Evolutionary conservation across 2,888 invertebrate genomes (phyloP).

Genomic region (Tenthredo amoena): DNA sequence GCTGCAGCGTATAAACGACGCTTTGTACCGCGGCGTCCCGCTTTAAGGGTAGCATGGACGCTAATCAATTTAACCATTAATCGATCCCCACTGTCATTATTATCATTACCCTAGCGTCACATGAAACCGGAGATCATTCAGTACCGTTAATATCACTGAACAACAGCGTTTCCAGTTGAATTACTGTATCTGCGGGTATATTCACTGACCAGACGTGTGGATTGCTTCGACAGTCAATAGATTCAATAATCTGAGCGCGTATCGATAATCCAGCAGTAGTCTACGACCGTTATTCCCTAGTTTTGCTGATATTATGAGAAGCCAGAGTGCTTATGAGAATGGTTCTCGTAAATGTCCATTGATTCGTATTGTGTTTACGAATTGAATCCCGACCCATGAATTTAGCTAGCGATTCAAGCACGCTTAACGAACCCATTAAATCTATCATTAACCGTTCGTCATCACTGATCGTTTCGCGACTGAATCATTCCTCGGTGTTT

Average conservation of each 20-base stretch:
- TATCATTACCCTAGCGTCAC: slow-evolving; percentile 47
- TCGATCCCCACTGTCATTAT: slow-evolving; percentile 39
- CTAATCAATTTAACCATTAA: slow-evolving; percentile 37
- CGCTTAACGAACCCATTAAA: background rate
- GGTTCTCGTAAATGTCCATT: slow-evolving; percentile 61
- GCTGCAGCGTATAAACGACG: background rate
- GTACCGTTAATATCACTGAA: slow-evolving; percentile 34
- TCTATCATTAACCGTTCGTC: background rate
- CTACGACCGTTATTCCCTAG: slow-evolving; percentile 41
- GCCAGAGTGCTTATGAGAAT: slow-evolving; percentile 66
- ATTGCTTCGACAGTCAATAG: slow-evolving; percentile 48
- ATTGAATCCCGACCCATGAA: slow-evolving; percentile 42
- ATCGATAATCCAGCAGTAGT: slow-evolving; percentile 42
- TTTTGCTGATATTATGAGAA: slow-evolving; percentile 56
- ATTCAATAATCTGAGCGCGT: slow-evolving; percentile 53
- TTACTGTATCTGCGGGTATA: slow-evolving; percentile 42
- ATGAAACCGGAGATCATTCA: slow-evolving; percentile 28
- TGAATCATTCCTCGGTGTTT: background rate
- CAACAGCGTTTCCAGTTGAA: slow-evolving; percentile 37
- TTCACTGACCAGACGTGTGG: slow-evolving; percentile 37
- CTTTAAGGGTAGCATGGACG: slow-evolving; percentile 3
- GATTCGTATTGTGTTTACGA: slow-evolving; percentile 55
- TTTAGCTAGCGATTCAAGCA: slow-evolving; percentile 43
- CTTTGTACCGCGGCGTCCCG: background rate
- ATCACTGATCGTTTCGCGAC: background rate